Base-by-base conservation (phyloP, 2,113 vertebrate genomes). In the Anolis sagrei region DNA sequence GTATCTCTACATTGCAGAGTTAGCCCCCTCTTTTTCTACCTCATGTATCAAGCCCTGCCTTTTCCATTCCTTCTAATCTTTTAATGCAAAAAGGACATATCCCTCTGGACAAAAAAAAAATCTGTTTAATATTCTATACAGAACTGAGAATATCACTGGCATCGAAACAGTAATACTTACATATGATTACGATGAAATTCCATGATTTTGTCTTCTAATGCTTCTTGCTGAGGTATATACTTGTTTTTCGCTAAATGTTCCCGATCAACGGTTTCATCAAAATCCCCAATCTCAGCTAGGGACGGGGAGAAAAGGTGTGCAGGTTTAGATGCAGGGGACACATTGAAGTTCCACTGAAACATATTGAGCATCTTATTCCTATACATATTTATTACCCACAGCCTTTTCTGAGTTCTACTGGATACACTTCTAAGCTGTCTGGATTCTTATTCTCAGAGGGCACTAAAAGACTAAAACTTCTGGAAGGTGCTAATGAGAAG, bases 221-320 rank as follows among this genome's bases (percentile, higher is more conserved):
- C 95, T 92, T 99, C 98, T 93, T 99, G 99, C 87, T 99, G 97
- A 90, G 98, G 98, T 95, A 99, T 96, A 94, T 99, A 99, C 92
- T 97, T 98, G 95, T 97, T 98, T 94, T 99, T 98, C 54, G 97
- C 97, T 94, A 99, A 97, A 92, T 99, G 98, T 93, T 98, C 98
- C 87, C 97, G 96, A 95, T 97, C 97, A 89, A 97, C 96, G 76
- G 95, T 97, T 95, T 99, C 99, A 93, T 99, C 99, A 93, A 98
- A 99, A 96, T 99, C 99, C 66, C 99, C 98, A 92, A 99, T 98
- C 96, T 99, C 99, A 70, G 98, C 99, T 99, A 94, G 3, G 81
- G 72, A 88, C 19, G 91, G 75, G 18, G 80, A 36, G 62, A 32
- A 66, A 80, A 36, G 25, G 27, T 14, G 74, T 49, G 10, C 32